Evolutionary conservation across 2,113 vertebrate genomes (phyloP), one percentile per base, ranked within the genome.

Genomic region (Lampris incognitus): DNA sequence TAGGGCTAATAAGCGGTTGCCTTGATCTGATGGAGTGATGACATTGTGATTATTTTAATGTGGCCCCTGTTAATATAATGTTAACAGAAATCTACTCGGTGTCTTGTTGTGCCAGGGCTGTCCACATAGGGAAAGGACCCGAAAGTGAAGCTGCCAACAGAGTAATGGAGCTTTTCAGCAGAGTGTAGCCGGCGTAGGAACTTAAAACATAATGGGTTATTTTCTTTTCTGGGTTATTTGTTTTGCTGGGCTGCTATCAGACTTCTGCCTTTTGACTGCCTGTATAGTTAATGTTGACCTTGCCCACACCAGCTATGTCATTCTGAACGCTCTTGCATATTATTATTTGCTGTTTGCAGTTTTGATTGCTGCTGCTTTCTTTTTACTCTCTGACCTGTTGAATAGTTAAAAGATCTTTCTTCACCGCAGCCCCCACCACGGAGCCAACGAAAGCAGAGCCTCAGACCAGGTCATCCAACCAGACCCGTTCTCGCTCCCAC

Each of bases 401-500:
- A 24, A 24, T 49, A 51, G 63, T 69, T 64, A 4, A 62, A 59
- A 11, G 0, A 42, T 83, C 44, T 87, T 1, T 82, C 37, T 81
- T 24, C 68, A 4, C 13, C 65, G 52, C 84, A 84, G 92, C 87
- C 3, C 81, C 92, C 2, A 56, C 78, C 49, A 36, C 88, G 5
- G 94, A 95, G 69, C 89, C 90, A 0, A 46, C 94, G 60, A 97
- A 97, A 91, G 93, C 95, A 11, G 96, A 97, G 73, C 93, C 94
- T 73, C 95, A 94, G 81, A 79, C 92, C 63, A 95, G 95, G 39
- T 87, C 92, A 56, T 92, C 94, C 78, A 97, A 96, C 91, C 97
- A 97, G 84, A 92, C 95, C 13, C 95, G 97, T 57, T 98, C 97
- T 56, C 96, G 97, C 87, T 98, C 97, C 72, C 97, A 99, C 0